These are phyloP conservation scores for Cheilosia variabilis DNA, from an alignment of 2,888 invertebrate genomes.

Conservation along the genomic window DNA sequence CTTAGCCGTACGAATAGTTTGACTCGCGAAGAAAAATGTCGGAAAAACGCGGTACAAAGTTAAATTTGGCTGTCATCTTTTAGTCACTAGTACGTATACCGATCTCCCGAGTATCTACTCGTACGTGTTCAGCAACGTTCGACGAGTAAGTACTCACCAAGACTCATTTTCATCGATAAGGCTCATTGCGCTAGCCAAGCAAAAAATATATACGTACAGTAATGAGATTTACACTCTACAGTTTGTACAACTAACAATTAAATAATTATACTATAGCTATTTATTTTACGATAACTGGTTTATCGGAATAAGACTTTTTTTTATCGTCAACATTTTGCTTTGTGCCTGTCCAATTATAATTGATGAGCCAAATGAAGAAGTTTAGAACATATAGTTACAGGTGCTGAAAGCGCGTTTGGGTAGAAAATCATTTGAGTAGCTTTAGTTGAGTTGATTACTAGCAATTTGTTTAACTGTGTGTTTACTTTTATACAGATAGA, in stretches of 20 bases:
- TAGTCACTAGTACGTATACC: background rate
- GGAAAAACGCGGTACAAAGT: too few relatives aligned
- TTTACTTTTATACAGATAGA: constrained; percentile 9
- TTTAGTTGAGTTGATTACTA: constrained; percentile 14
- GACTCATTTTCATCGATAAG: too few relatives aligned
- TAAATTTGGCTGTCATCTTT: too few relatives aligned
- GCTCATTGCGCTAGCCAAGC: too few relatives aligned
- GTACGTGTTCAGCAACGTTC: background rate
- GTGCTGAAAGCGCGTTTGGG: constrained; percentile 18
- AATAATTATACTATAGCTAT: background rate
- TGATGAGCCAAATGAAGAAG: background rate
- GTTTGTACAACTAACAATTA: constrained; percentile 14
- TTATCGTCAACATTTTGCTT: constrained; percentile 1
- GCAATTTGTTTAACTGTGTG: constrained; percentile 39
- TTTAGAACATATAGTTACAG: constrained; percentile 5
- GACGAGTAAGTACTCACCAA: too few relatives aligned
- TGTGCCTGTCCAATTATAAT: background rate
- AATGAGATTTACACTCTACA: background rate
- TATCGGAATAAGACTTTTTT: constrained; percentile 25
- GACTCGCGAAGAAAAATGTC: too few relatives aligned
- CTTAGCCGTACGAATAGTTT: too few relatives aligned
- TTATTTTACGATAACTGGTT: constrained; percentile 12
- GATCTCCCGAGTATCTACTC: background rate
- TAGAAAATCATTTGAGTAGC: constrained; percentile 23
- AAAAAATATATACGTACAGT: too few relatives aligned